Evolutionary conservation across 2,113 vertebrate genomes (phyloP).

Genomic region (Sceloporus tristichus): DNA sequence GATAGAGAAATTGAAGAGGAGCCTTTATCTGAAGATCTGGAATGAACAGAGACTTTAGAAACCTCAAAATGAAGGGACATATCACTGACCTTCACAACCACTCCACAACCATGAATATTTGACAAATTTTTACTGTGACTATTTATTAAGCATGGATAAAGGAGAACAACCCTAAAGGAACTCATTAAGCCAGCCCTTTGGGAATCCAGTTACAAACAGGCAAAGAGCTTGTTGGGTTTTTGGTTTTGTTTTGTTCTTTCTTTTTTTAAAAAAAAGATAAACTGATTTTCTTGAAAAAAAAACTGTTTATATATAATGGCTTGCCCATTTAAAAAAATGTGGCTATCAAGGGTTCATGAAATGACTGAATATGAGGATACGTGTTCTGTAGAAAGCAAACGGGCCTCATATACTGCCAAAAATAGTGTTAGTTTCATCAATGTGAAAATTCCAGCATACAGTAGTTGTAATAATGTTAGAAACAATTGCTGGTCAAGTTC

Average conservation of each 20-base stretch:
- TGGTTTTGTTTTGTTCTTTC: slow-evolving; percentile 35
- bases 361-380: slow-evolving; percentile 89
- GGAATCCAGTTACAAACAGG: slow-evolving; percentile 87
- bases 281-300: slow-evolving; percentile 85
- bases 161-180: slow-evolving; percentile 95
- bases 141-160: slow-evolving; percentile 99
- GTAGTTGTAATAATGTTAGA: slow-evolving; percentile 97
- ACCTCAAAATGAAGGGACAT: slow-evolving; percentile 87
- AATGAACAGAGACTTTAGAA: slow-evolving; percentile 87
- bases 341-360: slow-evolving; percentile 90
- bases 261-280: slow-evolving; percentile 83
- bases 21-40: slow-evolving; percentile 98
- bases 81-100: slow-evolving; percentile 91
- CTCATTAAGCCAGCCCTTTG: slow-evolving; percentile 94
- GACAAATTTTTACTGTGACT: slow-evolving; percentile 96
- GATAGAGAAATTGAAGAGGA: slow-evolving; percentile 99
- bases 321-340: slow-evolving; percentile 87
- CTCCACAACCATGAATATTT: slow-evolving; percentile 91
- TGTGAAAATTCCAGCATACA: slow-evolving; percentile 97
- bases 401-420: slow-evolving; percentile 99
- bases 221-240: slow-evolving; percentile 85
- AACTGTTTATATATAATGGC: slow-evolving; percentile 87
- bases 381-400: slow-evolving; percentile 93
- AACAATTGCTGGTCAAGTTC: slow-evolving; percentile 99
- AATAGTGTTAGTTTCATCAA: slow-evolving; percentile 96